Base-by-base conservation (phyloP, 2,797 vertebrate genomes). In the Galaxias olidus region DNA sequence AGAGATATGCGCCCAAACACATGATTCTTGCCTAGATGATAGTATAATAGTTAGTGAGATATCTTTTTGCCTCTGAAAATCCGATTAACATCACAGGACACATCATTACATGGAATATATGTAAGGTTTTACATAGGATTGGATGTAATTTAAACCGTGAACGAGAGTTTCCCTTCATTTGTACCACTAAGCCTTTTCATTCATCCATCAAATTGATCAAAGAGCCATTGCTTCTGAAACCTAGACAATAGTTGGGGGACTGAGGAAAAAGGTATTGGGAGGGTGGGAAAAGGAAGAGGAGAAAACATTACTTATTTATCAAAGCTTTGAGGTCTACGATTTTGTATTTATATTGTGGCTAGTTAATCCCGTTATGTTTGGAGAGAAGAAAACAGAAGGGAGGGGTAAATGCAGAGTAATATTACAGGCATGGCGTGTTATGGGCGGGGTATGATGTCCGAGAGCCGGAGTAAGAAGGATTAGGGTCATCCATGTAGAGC, bases 401-500 rank as follows among this genome's bases (percentile, higher is more conserved):
- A 74, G 77, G 68, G 65, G 61, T 69, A 71, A 67, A 1, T 0
- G 45, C 59, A 59, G 66, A 72, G 73, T 42, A 20, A 8, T 19
- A n/a, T 9, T 12, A 45, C 41, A 9, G 50, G 68, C 66, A 65
- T 65, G 19, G 2, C 66, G 68, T 75, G 75, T 65, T 61, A 74
- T 57, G 73, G 68, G 70, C 72, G 15, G 63, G 61, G 76, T 71
- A 69, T 71, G 72, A 82, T 73, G 72, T 63, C 63, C 71, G 68
- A 76, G 73, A 69, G 77, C 74, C 78, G 72, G 73, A 80, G 83
- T 79, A 83, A 73, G 78, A 84, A 74, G 88, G 91, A 92, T 92
- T 92, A 91, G 80, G 88, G 87, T 90, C 89, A 90, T 84, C 84
- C 87, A 88, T 90, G 86, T 90, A 86, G 86, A 80, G 84, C 87